Evolutionary conservation across 2,888 invertebrate genomes (phyloP).

Genomic region (Hololepta plana): DNA sequence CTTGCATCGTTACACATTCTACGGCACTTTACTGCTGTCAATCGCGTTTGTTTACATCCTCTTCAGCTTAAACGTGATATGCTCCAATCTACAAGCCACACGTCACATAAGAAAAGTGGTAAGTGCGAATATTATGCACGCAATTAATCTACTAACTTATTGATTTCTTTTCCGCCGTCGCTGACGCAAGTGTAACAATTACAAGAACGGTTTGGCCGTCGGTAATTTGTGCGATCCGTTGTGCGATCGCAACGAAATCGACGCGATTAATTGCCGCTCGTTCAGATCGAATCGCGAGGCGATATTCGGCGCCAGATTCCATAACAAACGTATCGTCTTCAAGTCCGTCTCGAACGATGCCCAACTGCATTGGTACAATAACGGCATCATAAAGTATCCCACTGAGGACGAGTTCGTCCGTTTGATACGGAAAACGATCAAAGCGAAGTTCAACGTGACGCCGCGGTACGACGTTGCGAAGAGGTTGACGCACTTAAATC

Average conservation of each 20-base stretch:
- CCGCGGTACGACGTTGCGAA: conserved; percentile 30
- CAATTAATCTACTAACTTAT: conserved; percentile 4
- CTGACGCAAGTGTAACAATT: conserved; percentile 41
- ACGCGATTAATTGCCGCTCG: conserved; percentile 39
- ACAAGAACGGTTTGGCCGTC: conserved; percentile 32
- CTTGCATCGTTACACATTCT: conserved; percentile 18
- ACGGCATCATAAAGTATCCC: conserved; percentile 30
- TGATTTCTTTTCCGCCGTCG: too few species aligned
- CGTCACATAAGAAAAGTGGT: conserved; percentile 37
- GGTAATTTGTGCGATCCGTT: conserved; percentile 45
- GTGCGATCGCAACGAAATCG: conserved; percentile 34
- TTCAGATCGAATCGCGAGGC: conserved; percentile 41
- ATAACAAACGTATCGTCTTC: conserved; percentile 36
- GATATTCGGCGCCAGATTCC: conserved; percentile 40
- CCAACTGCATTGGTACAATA: conserved; percentile 28
- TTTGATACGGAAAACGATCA: conserved; percentile 32
- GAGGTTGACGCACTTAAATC: conserved; percentile 29
- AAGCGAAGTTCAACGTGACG: conserved; percentile 34
- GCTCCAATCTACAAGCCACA: conserved; percentile 37
- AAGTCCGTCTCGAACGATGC: conserved; percentile 31
- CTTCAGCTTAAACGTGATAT: conserved; percentile 37
- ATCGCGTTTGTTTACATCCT: conserved; percentile 28
- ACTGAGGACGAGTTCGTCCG: conserved; percentile 32
- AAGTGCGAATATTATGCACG: conserved; percentile 18
- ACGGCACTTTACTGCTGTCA: conserved; percentile 21